Conservation (phyloP, 2,113 vertebrate species). For the Tachysurus fulvidraco region DNA sequence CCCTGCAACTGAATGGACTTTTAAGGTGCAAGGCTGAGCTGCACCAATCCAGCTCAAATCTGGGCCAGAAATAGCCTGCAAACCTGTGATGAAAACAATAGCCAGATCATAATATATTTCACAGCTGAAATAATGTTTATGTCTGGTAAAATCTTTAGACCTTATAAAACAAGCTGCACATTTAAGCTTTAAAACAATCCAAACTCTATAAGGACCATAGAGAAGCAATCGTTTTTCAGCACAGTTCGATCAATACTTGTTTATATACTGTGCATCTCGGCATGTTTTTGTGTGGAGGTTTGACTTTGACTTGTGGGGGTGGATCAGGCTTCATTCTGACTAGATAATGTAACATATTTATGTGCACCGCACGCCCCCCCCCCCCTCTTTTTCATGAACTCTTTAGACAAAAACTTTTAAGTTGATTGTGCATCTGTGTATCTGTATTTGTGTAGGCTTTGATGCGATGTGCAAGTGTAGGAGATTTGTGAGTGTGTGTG, state of each 20-base stretch:
- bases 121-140: not conserved
- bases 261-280: not conserved
- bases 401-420: conserved; percentile 6
- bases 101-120: not conserved
- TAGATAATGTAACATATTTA: conserved; percentile 23
- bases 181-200: conserved; percentile 17
- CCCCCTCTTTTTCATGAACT: not conserved
- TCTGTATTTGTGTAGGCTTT: conserved; percentile 1
- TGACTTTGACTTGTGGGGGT: conserved; percentile 30
- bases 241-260: not conserved
- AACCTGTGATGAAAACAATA: not conserved
- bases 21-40: not conserved
- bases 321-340: conserved; percentile 18
- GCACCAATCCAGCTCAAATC: not conserved
- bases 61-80: not conserved
- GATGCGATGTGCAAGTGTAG: not conserved
- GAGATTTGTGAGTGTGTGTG: conserved; percentile 11
- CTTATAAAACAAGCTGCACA: not conserved
- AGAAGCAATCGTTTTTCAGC: not conserved
- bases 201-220: not conserved
- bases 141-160: not conserved
- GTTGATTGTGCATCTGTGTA: not conserved
- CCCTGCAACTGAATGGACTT: not conserved
- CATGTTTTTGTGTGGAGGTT: conserved; percentile 12
- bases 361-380: not conserved